phyloP scores from a whole-genome alignment of 2,888 invertebrate genomes.

The Miltochrista miniata region DNA sequence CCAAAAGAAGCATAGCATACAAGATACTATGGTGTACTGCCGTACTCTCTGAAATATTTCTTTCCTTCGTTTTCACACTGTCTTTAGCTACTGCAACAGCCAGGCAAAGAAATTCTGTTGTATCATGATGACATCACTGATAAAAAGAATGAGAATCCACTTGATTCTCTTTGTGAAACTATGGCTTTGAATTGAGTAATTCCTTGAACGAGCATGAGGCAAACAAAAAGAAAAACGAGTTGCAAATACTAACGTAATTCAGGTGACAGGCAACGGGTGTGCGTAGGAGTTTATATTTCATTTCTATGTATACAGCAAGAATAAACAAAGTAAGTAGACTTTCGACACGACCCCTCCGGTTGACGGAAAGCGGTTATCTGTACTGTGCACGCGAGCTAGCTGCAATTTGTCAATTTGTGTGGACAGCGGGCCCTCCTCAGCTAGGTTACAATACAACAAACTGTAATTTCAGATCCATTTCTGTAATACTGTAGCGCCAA shows the following conservation, averaged over 20 bases:
- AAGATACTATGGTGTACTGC: too few species aligned
- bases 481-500: too few species aligned
- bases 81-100: too few species aligned
- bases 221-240: neutral
- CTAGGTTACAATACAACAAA: neutral
- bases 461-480: too few species aligned
- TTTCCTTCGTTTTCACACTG: too few species aligned
- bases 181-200: too few species aligned
- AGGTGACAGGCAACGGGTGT: slow-evolving; percentile 1
- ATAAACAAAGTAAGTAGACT: neutral
- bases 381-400: slow-evolving; percentile 16
- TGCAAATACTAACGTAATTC: slow-evolving; percentile 18
- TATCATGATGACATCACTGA: too few species aligned
- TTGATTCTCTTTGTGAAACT: too few species aligned
- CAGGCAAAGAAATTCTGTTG: too few species aligned
- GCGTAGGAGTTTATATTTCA: slow-evolving; percentile 19
- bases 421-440: slow-evolving; percentile 5
- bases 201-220: neutral
- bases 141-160: too few species aligned
- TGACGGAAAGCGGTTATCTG: slow-evolving; percentile 22
- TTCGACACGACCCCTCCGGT: slow-evolving; percentile 16
- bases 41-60: too few species aligned
- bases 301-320: slow-evolving; percentile 11
- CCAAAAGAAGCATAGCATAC: too few species aligned
- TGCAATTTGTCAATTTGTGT: slow-evolving; percentile 28